Evolutionary conservation across 2,797 vertebrate species (phyloP).

Genomic region (Enteromius viviparus): DNA sequence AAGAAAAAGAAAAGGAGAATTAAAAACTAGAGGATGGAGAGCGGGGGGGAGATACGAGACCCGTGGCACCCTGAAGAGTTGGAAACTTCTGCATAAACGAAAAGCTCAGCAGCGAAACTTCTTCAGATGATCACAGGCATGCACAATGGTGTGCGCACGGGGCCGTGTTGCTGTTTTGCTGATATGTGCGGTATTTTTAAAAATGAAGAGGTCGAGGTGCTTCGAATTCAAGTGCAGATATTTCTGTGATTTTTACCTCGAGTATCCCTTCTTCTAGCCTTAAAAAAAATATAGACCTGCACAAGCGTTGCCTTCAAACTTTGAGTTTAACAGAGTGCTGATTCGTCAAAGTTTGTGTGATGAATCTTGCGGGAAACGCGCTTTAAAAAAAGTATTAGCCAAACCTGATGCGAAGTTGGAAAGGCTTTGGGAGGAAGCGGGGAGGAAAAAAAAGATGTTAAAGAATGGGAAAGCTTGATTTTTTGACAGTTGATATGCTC

Average conservation of each 20-base stretch:
- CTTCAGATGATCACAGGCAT: slow-evolving; percentile 60
- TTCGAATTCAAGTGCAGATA: slow-evolving; percentile 62
- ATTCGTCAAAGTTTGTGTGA: slow-evolving; percentile 72
- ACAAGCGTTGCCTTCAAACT: slow-evolving; percentile 56
- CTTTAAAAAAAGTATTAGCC: slow-evolving; percentile 65
- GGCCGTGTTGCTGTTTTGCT: slow-evolving; percentile 62
- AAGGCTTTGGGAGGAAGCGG: slow-evolving; percentile 63
- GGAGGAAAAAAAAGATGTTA: slow-evolving; percentile 58
- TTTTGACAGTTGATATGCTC: slow-evolving; percentile 75
- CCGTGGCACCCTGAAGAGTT: slow-evolving; percentile 59
- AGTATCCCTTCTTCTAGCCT: slow-evolving; percentile 20
- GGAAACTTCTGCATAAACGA: slow-evolving; percentile 68
- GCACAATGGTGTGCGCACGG: slow-evolving; percentile 42
- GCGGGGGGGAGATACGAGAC: slow-evolving; percentile 17
- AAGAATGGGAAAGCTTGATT: slow-evolving; percentile 73
- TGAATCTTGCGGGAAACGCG: slow-evolving; percentile 63
- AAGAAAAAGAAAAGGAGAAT: slow-evolving; percentile 45
- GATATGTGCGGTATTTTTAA: slow-evolving; percentile 55
- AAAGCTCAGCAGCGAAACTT: slow-evolving; percentile 67
- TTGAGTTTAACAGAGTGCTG: slow-evolving; percentile 66
- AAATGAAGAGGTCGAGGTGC: slow-evolving; percentile 66
- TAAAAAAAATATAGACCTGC: slow-evolving; percentile 47
- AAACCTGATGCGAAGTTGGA: slow-evolving; percentile 72
- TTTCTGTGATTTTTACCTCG: slow-evolving; percentile 56
- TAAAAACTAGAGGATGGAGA: slow-evolving; percentile 48